phyloP scores from a whole-genome alignment of 2,797 vertebrate genomes.

The Lepus townsendii region DNA sequence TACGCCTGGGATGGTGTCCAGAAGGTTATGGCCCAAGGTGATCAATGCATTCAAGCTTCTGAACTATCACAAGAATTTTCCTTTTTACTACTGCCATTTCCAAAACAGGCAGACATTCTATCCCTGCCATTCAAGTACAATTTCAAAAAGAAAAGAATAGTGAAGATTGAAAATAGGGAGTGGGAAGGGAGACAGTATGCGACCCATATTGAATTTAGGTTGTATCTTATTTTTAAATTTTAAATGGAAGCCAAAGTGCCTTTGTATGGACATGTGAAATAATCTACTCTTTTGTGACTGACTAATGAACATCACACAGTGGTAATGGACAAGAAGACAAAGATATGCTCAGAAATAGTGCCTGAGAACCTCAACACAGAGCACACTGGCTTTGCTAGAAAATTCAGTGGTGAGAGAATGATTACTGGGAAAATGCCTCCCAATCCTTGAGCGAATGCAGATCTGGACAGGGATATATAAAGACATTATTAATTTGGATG shows the following conservation, averaged over 20 bases:
- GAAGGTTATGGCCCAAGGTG: conserved; percentile 2
- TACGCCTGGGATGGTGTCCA: background rate
- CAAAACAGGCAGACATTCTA: background rate
- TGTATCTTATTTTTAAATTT: conserved; percentile 47
- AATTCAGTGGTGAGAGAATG: conserved; percentile 43
- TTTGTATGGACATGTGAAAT: conserved; percentile 24
- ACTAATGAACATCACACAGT: conserved; percentile 6
- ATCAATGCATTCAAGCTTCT: background rate
- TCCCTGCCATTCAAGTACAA: background rate
- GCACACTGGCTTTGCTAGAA: background rate
- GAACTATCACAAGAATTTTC: background rate
- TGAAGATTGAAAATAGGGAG: background rate
- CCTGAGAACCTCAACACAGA: background rate
- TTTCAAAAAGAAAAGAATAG: conserved; percentile 46
- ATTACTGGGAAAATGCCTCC: conserved; percentile 66
- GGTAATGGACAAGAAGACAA: conserved; percentile 38
- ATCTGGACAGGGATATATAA: conserved; percentile 76
- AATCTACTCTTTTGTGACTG: background rate
- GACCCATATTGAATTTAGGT: background rate
- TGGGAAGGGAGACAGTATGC: background rate
- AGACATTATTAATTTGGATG: conserved; percentile 83
- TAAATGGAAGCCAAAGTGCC: background rate
- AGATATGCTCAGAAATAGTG: background rate
- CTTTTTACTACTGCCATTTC: background rate
- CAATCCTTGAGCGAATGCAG: conserved; percentile 66